These are phyloP conservation scores for Todiramphus saurophagus DNA, from an alignment of 2,113 vertebrate species.

Conservation along the genomic window DNA sequence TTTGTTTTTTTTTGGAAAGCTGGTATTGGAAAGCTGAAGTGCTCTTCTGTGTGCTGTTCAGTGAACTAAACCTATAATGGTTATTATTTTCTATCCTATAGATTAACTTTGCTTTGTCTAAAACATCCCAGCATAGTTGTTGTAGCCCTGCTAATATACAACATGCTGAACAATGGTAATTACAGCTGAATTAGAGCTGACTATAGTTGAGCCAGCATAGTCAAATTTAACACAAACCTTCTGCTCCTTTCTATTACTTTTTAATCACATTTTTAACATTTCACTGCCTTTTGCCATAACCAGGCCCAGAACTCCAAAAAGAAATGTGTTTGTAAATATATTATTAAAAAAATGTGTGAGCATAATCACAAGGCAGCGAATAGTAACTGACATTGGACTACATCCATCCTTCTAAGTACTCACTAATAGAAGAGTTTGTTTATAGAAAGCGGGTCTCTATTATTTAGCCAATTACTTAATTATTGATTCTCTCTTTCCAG, in stretches of 20 bases:
- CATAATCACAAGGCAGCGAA: not conserved
- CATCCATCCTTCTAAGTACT: not conserved
- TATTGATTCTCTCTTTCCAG: not conserved
- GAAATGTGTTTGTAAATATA: not conserved
- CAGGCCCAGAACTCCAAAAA: not conserved
- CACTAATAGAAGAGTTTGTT: slow-evolving; percentile 4
- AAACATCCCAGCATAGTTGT: not conserved
- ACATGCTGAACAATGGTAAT: not conserved
- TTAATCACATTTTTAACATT: not conserved
- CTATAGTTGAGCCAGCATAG: not conserved
- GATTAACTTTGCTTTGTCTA: not conserved
- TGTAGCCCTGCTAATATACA: not conserved
- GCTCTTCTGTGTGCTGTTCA: not conserved
- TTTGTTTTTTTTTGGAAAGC: not conserved
- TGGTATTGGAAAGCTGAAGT: not conserved
- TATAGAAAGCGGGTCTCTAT: not conserved
- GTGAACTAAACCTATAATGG: not conserved
- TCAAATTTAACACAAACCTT: not conserved
- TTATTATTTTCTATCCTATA: not conserved
- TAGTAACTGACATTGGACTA: not conserved
- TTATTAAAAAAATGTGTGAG: not conserved
- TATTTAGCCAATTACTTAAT: slow-evolving; percentile 25
- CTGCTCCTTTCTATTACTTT: not conserved
- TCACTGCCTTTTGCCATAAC: not conserved
- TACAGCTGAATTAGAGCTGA: not conserved